phyloP scores from a whole-genome alignment of 2,113 vertebrate genomes.

The Athene noctua region DNA sequence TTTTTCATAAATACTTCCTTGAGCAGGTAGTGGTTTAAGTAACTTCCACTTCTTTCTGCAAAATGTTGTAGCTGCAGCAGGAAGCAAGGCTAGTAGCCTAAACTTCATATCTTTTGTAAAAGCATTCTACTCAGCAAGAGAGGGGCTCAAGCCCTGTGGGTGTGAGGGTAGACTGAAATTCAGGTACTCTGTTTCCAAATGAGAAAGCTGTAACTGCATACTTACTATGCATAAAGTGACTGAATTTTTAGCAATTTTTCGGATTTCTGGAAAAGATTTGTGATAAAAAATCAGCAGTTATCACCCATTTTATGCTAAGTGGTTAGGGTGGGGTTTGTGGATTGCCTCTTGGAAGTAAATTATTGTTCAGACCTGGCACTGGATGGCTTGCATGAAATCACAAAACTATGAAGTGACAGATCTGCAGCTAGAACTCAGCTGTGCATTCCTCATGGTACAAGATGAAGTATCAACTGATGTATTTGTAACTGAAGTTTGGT shows the following conservation, averaged over 20 bases:
- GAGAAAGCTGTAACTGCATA: neutral
- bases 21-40: neutral
- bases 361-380: neutral
- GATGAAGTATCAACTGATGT: neutral
- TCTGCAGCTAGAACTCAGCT: neutral
- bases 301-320: neutral
- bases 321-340: neutral
- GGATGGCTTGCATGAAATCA: neutral
- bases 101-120: neutral
- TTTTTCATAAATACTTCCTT: neutral
- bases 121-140: neutral
- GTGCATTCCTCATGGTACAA: neutral
- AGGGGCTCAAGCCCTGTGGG: neutral
- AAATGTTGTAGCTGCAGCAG: neutral
- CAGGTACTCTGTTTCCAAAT: neutral
- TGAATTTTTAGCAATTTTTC: neutral
- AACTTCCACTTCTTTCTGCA: neutral
- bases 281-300: neutral
- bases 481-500: neutral
- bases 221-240: neutral
- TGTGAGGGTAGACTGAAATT: neutral
- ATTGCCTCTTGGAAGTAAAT: neutral
- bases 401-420: neutral
- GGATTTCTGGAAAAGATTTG: neutral
- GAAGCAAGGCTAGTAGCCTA: neutral